These are phyloP conservation scores for Caenorhabditis sp. DNA, from an alignment of 2,888 invertebrate genomes.

Conservation along the genomic window DNA sequence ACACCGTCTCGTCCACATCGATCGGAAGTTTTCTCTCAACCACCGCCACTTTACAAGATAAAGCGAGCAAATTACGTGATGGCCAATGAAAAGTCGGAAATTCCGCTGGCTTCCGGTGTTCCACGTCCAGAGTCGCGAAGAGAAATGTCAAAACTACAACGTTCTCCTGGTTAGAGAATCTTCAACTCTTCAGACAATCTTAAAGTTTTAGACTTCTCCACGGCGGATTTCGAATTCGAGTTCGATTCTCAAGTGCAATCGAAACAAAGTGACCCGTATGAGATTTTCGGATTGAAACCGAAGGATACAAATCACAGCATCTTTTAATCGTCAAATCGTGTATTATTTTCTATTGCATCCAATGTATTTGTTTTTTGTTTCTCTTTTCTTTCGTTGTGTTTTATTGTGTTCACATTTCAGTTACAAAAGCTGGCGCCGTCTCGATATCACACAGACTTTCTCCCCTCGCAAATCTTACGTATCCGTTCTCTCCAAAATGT, in stretches of 20 bases:
- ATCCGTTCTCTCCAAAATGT: conserved; percentile 60
- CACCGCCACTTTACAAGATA: conserved; percentile 2
- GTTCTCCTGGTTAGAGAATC: too few species aligned
- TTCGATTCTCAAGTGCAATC: not conserved
- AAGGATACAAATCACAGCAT: too few species aligned
- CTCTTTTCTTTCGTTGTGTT: not conserved
- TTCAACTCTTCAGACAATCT: too few species aligned
- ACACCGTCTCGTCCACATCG: not conserved
- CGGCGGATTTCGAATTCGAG: not conserved
- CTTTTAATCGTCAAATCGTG: too few species aligned
- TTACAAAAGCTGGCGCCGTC: not conserved
- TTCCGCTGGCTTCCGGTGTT: too few species aligned
- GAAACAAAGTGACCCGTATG: too few species aligned
- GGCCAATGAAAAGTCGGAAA: too few species aligned
- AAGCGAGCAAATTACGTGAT: not conserved
- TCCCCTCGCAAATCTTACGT: conserved; percentile 47
- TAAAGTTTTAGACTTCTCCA: too few species aligned
- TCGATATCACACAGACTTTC: not conserved
- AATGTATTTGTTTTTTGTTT: too few species aligned
- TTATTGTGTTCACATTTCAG: not conserved
- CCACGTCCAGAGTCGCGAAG: too few species aligned
- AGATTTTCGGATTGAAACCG: conserved; percentile 14
- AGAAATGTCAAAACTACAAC: too few species aligned
- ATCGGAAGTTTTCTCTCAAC: not conserved
- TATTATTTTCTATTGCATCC: too few species aligned